Percentiles rank a stretch among this genome's conserved stretches.
These are phyloP conservation scores for Asteroscopus sphinx DNA, from an alignment of 2,888 invertebrate species.

Conservation along the genomic window DNA sequence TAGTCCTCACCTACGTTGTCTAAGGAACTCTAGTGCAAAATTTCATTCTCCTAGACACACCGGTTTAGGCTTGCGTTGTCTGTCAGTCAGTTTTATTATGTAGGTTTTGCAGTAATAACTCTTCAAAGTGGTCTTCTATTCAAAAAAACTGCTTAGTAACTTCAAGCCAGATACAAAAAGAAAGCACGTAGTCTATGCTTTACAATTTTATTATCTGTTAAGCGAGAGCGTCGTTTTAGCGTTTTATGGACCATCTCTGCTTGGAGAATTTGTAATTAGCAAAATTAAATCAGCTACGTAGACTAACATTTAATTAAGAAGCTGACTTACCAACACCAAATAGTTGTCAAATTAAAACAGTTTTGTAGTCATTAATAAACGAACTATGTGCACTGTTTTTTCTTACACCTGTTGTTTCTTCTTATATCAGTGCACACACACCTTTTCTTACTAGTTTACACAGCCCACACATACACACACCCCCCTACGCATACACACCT, in stretches of 20 bases:
- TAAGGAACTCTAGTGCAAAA: too few species aligned
- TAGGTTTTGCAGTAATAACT: too few species aligned
- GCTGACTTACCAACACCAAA: constrained; percentile 19
- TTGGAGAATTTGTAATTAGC: constrained; percentile 55
- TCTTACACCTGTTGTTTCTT: too few species aligned
- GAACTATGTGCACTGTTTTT: too few species aligned
- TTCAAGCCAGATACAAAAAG: constrained; percentile 23
- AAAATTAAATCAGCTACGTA: constrained; percentile 50
- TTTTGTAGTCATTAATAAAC: constrained; percentile 7
- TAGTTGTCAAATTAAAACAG: constrained; percentile 17
- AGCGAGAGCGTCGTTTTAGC: constrained; percentile 37
- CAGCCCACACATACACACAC: too few species aligned
- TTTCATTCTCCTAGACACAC: too few species aligned
- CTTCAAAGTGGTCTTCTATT: constrained; percentile 6
- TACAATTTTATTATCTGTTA: constrained; percentile 51
- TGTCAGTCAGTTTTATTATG: too few species aligned
- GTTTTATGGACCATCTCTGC: constrained; percentile 39
- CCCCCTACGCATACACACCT: too few species aligned
- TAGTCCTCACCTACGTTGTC: too few species aligned
- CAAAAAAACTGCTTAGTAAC: constrained; percentile 19
- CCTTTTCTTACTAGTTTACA: too few species aligned
- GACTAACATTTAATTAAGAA: constrained; percentile 47
- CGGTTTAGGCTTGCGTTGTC: too few species aligned
- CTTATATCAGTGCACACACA: too few species aligned
- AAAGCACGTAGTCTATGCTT: constrained; percentile 37